These are phyloP conservation scores for Rhynchonema sp. DNA, from an alignment of 2,888 invertebrate genomes.

Conservation along the genomic window DNA sequence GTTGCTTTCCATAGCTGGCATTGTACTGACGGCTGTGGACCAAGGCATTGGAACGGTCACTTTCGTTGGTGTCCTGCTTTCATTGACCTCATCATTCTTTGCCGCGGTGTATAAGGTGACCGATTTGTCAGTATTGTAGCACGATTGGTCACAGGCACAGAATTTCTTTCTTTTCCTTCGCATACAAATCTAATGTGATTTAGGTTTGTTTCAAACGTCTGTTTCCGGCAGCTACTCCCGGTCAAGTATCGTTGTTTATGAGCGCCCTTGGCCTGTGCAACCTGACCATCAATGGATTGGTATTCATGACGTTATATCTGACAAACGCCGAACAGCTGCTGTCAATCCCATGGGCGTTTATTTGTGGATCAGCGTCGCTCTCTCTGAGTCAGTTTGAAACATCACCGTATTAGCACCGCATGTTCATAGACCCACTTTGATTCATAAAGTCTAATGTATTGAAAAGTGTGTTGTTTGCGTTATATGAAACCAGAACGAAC, in stretches of 20 bases:
- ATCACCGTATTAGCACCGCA: too few species aligned
- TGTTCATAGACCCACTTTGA: not conserved
- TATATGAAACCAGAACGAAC: not conserved
- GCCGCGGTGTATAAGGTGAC: not conserved
- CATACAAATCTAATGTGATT: not conserved
- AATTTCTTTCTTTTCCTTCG: not conserved
- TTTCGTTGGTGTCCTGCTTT: not conserved
- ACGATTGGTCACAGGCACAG: too few species aligned
- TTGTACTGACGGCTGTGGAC: not conserved
- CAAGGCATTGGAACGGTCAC: not conserved
- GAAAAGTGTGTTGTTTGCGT: not conserved
- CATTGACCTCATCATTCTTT: not conserved
- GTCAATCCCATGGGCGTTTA: not conserved
- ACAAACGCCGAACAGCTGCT: not conserved
- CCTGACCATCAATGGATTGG: not conserved
- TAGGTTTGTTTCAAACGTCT: not conserved
- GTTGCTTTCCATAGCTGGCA: not conserved
- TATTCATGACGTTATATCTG: not conserved
- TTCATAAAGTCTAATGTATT: not conserved
- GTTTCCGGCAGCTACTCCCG: not conserved
- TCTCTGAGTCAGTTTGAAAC: too few species aligned
- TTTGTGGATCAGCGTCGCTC: not conserved
- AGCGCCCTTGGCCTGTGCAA: not conserved
- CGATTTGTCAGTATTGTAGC: too few species aligned
- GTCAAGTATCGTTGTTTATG: not conserved